Evolutionary conservation across 1,140 invertebrate species (phyloP).

Genomic region (Rhopalosiphum maidis): DNA sequence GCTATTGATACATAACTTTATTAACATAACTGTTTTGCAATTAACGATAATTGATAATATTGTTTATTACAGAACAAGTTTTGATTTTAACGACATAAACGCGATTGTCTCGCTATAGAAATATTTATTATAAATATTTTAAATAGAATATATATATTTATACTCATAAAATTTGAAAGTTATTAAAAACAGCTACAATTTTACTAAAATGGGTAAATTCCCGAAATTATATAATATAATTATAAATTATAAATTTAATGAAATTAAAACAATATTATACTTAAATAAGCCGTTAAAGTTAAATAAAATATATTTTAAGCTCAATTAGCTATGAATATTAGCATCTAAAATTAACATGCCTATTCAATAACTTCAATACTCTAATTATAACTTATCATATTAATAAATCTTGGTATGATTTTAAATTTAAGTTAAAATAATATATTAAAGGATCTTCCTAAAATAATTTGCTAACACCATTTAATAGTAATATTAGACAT

Average conservation of each 20-base stretch:
- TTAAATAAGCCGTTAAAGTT: neutral
- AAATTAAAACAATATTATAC: too few species aligned
- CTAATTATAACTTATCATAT: neutral
- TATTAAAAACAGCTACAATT: neutral
- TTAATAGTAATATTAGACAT: too few species aligned
- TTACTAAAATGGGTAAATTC: neutral
- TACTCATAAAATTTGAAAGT: neutral
- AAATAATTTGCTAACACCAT: too few species aligned
- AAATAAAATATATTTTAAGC: neutral
- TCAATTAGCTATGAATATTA: too few species aligned
- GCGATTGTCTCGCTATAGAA: neutral
- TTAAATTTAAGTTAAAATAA: too few species aligned
- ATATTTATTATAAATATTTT: too few species aligned
- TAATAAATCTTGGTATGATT: too few species aligned
- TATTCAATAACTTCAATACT: neutral
- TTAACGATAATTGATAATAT: neutral
- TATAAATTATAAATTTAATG: too few species aligned
- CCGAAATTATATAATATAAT: neutral
- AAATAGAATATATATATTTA: neutral
- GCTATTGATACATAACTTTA: neutral
- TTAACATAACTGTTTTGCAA: neutral
- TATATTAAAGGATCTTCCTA: too few species aligned
- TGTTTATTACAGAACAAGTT: too few species aligned
- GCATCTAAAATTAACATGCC: neutral
- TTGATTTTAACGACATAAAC: neutral